Evolutionary conservation across 2,113 vertebrate species (phyloP), one percentile per base, ranked within the genome.

Genomic region (Elgaria multicarinata): DNA sequence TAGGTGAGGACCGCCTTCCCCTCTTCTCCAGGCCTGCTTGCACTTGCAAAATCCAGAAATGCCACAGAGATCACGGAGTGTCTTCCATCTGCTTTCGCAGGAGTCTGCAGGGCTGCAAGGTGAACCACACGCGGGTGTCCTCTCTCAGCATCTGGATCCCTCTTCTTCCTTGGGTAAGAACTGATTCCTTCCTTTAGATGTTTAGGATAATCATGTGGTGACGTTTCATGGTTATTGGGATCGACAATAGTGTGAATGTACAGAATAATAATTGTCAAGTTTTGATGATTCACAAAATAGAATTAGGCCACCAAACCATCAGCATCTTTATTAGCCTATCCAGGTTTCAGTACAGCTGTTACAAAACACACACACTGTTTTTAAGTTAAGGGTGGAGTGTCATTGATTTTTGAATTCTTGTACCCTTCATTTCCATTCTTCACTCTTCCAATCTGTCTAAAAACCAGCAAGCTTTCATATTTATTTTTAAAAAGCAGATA

Each of bases 1-100:
- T 96, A 94, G 93, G 95, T 94, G 95, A 94, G 95, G 90, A 93
- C 96, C 94, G 95, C 93, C 95, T 95, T 91, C 91, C 85, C 86
- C 67, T 87, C 36, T 86, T 90, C 93, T 91, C 85, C 84, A 87
- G 96, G 95, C 96, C 95, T 96, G 92, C 92, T 0, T 77, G 90
- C 93, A 69, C 93, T 93, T 90, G 91, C 93, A 79, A 72, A 88
- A 91, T 84, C 90, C 24, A 92, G 92, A 71, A 81, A 91, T 76
- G 87, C 91, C 91, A 89, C 80, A 28, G 92, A 91, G 90, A 92
- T 90, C 89, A 84, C 90, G 55, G 90, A 94, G 83, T 87, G 92
- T 95, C 95, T 92, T 93, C 94, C 95, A 92, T 96, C 96, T 94
- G 94, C 93, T 90, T 93, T 91, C 86, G 91, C 90, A 95, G 96